Percentiles rank a stretch among this genome's conserved stretches.
Evolutionary conservation across 2,888 invertebrate genomes (phyloP).

Genomic region (Xanthia icteritia): DNA sequence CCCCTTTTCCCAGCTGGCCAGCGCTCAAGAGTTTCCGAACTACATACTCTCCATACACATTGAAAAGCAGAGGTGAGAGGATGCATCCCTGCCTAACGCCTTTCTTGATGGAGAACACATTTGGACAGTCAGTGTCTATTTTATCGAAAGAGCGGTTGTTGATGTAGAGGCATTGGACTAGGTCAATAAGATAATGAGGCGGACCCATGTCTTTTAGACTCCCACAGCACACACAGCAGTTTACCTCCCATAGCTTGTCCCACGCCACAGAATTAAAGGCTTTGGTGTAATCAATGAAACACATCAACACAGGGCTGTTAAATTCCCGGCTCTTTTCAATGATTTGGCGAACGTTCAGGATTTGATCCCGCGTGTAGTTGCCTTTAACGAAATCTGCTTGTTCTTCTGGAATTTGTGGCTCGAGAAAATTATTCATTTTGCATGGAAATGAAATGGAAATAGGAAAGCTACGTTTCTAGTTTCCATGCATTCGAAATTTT

Average conservation of each 20-base stretch:
- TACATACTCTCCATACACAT: too few relatives aligned
- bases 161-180: neutral
- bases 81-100: too few relatives aligned
- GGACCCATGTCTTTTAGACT: neutral
- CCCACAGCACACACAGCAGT: too few relatives aligned
- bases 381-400: neutral
- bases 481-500: neutral
- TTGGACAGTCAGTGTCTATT: neutral
- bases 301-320: neutral
- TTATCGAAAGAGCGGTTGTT: neutral
- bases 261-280: neutral
- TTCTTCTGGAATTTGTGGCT: neutral
- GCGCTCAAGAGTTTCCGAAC: too few relatives aligned
- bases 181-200: neutral
- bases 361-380: too few relatives aligned
- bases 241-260: neutral
- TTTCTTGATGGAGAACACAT: too few relatives aligned
- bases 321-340: neutral
- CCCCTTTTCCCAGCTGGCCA: neutral
- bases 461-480: neutral
- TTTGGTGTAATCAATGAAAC: neutral
- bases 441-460: neutral
- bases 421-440: neutral
- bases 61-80: too few relatives aligned
- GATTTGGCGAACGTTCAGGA: too few relatives aligned